Evolutionary conservation across 2,888 invertebrate species (phyloP), one percentile per base, ranked within the genome.

Genomic region (Drosophila neonasuta): DNA sequence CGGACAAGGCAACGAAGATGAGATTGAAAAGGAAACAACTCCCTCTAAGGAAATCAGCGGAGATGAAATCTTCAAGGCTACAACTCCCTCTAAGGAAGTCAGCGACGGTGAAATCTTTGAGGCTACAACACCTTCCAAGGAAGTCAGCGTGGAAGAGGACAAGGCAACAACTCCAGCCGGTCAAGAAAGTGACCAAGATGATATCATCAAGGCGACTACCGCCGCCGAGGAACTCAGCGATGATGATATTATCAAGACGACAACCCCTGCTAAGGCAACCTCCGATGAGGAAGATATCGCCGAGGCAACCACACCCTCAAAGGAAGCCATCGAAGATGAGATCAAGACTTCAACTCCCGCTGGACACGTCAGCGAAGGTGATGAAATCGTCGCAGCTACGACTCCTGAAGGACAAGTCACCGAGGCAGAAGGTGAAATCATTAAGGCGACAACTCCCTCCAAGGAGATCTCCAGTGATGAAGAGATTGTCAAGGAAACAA

Each of bases 191-290:
- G 49, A 32, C 0, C 74, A 71, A 6, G 64, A 52, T 11, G 77
- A 73, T 15, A n/a, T 45, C 9, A 29, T 51, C 39, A 64, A 74
- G 61, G 34, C 63, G 5, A 60, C 71, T 17, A 68, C 68, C 6
- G 60, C 70, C 1, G 36, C 67, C 10, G 44, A 44, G 39, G 61
- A 54, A n/a, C 13, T 29, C 15, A 49, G 42, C 24, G 55, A 62
- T 17, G 50, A 57, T 36, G 51, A 58, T 5, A 46, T 9, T 6
- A 10, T 46, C 15, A 64, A 58, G 39, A n/a, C 57, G 2, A 54
- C 66, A 13, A 52, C 66, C n/a, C 56, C 66, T 20, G 15, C 46
- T 2, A 63, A 11, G 15, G n/a, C n/a, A n/a, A n/a, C n/a, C 24
- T 24, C 24, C 24, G 45, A 13, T n/a, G 48, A 6, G 10, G 63